phyloP scores from a whole-genome alignment of 2,113 vertebrate species.

The Ranitomeya variabilis region DNA sequence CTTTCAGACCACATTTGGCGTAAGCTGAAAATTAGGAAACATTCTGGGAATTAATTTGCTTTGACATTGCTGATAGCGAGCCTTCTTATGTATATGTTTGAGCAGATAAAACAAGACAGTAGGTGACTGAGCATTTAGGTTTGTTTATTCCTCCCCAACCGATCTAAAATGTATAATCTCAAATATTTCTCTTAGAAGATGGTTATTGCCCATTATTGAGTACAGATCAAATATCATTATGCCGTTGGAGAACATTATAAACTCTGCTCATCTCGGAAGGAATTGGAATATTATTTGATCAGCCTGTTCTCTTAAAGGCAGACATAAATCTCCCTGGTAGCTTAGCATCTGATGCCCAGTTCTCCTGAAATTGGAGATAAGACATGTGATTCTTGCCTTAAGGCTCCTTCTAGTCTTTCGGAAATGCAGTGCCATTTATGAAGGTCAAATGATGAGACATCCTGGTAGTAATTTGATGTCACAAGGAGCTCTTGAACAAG shows the following conservation, averaged over 20 bases:
- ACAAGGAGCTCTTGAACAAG: not conserved
- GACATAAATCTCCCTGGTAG: conserved; percentile 2
- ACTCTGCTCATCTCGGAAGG: conserved; percentile 34
- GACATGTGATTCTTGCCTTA: not conserved
- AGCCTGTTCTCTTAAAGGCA: conserved; percentile 43
- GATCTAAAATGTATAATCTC: conserved; percentile 42
- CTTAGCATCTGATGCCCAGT: conserved; percentile 6
- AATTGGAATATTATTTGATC: conserved; percentile 36
- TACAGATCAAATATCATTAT: conserved; percentile 27
- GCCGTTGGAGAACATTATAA: conserved; percentile 45
- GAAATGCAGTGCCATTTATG: conserved; percentile 36
- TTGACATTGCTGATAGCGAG: conserved; percentile 60
- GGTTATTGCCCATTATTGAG: conserved; percentile 58
- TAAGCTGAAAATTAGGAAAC: conserved; percentile 68
- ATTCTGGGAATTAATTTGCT: conserved; percentile 64
- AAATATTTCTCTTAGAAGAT: conserved; percentile 60
- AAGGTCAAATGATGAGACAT: conserved; percentile 55
- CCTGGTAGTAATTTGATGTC: not conserved
- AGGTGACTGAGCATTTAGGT: conserved; percentile 55
- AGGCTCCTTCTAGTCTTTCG: conserved; percentile 11
- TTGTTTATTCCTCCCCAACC: conserved; percentile 46
- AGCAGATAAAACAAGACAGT: conserved; percentile 64
- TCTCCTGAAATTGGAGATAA: not conserved
- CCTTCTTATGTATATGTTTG: conserved; percentile 56
- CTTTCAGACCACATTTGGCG: conserved; percentile 60